Conservation (phyloP, 2,797 vertebrate species). For the Poecilia wingei region DNA sequence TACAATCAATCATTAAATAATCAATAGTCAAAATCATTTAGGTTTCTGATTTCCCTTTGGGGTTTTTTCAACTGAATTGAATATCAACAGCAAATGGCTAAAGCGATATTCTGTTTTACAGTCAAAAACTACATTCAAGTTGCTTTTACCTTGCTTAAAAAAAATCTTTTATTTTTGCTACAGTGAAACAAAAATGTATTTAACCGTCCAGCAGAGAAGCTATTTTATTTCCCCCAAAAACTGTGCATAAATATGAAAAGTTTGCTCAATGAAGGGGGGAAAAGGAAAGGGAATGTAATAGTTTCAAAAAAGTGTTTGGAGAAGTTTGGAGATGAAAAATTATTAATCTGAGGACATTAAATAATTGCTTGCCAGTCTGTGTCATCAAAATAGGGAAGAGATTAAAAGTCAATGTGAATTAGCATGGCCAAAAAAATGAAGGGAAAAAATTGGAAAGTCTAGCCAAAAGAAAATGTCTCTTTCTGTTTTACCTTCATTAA, state of each 20-base stretch:
- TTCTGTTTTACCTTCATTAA: not conserved
- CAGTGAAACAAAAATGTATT: not conserved
- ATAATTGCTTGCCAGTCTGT: not conserved
- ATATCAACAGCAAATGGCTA: not conserved
- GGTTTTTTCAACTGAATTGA: not conserved
- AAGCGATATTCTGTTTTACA: not conserved
- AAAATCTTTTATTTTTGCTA: not conserved
- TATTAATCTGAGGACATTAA: not conserved
- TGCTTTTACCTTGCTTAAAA: not conserved
- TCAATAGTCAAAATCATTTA: not conserved
- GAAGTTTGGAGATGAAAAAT: not conserved
- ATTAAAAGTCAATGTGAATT: constrained; percentile 1
- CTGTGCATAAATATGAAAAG: not conserved
- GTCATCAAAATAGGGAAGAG: not conserved
- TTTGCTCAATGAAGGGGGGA: not conserved
- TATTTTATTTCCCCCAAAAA: not conserved
- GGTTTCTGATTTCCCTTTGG: not conserved
- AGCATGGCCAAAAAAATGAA: not conserved
- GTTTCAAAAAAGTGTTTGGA: not conserved
- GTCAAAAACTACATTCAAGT: not conserved
- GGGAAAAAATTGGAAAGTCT: not conserved
- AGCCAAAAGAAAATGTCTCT: not conserved
- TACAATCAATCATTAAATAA: not conserved
- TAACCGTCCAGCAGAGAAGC: not conserved
- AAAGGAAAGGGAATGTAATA: not conserved